phyloP scores from a whole-genome alignment of 2,888 invertebrate genomes.

The Mellilla xanthometata region DNA sequence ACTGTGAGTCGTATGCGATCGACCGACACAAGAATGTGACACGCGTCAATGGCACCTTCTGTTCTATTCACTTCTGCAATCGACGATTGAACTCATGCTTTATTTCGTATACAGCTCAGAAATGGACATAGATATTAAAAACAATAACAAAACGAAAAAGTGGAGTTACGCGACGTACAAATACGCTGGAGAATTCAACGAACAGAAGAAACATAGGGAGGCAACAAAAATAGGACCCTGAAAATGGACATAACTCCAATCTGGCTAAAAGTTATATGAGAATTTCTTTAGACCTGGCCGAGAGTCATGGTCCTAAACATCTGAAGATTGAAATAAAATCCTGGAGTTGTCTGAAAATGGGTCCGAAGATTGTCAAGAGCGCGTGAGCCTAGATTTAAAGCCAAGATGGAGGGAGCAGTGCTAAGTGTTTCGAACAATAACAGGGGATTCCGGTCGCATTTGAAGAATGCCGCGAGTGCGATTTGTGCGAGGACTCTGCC shows the following conservation, averaged over 20 bases:
- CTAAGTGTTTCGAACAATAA: constrained; percentile 74
- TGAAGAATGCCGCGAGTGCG: constrained; percentile 76
- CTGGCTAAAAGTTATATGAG: constrained; percentile 24
- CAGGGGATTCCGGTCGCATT: constrained; percentile 66
- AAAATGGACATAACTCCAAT: constrained; percentile 25
- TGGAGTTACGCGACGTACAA: constrained; percentile 21
- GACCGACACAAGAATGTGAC: constrained; percentile 19
- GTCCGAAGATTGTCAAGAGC: constrained; percentile 53
- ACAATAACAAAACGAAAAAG: constrained; percentile 26
- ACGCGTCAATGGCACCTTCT: constrained; percentile 6
- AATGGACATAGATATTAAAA: constrained; percentile 27
- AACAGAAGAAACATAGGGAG: constrained; percentile 14
- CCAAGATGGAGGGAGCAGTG: constrained; percentile 78
- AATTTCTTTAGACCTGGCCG: constrained; percentile 2
- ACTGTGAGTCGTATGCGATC: not conserved
- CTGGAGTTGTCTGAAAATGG: constrained; percentile 48
- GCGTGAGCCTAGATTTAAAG: constrained; percentile 29
- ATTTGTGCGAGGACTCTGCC: constrained; percentile 73
- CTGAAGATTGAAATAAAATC: constrained; percentile 27
- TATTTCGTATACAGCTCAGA: constrained; percentile 24
- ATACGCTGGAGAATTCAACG: constrained; percentile 31
- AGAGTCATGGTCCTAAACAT: constrained; percentile 24
- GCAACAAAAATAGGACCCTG: constrained; percentile 14
- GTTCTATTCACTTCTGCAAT: constrained; percentile 16
- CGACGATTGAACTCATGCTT: constrained; percentile 1